Evolutionary conservation across 2,113 vertebrate genomes (phyloP).

Genomic region (Bos taurus): ARS-UCD2.0 NC_037334.1:46887001-46887500

Average conservation of each 20-base stretch:
- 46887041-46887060: not conserved
- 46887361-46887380: not conserved
- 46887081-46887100: not conserved
- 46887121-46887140: not conserved
- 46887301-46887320: not conserved
- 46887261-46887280: not conserved
- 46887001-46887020: not conserved
- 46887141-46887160: not conserved
- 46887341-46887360: not conserved
- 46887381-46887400: constrained; percentile 18
- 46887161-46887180: not conserved
- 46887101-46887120: not conserved
- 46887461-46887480: not conserved
- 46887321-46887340: not conserved
- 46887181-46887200: not conserved
- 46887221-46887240: not conserved
- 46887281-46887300: not conserved
- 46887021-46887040: not conserved
- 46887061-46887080: not conserved
- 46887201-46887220: not conserved
- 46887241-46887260: not conserved
- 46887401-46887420: not conserved
- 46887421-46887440: not conserved
- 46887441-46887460: not conserved
- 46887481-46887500: not conserved